Evolutionary conservation across 2,797 vertebrate genomes (phyloP), one percentile per base, ranked within the genome.

Genomic region (Rachycentron canadum): DNA sequence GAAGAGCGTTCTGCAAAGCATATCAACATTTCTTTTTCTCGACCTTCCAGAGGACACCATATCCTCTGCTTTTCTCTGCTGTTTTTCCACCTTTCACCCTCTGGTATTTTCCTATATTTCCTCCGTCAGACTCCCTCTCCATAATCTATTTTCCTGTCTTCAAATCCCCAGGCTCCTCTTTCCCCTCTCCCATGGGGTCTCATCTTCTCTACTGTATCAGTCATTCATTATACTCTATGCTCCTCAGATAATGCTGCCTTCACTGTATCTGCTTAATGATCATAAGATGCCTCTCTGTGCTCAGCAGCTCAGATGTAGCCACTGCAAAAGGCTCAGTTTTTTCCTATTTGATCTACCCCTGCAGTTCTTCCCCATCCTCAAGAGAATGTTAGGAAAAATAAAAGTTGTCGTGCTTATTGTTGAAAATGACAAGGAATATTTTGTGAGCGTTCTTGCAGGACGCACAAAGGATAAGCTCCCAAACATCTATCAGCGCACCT

Each of bases 131-230:
- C 78, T 81, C 38, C 9, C 41, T 83, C 67, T 58, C 62, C 40
- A 58, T 90, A 81, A 93, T 92, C 83, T 88, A 76, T 91, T 91
- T 90, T 86, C 89, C 89, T 87, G 86, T 87, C 81, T 79, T 72
- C 66, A 76, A 41, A 67, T 89, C 71, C 79, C 66, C 8, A 17
- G 61, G 69, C 76, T 83, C 63, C 32, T 74, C 65, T 59, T 66
- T 23, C 59, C 9, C n/a, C 63, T 74, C 70, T 90, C 89, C 86
- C 91, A 57, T 56, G 84, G 76, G 89, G 52, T 84, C 87, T 90
- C 81, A 86, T 88, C 86, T 90, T 86, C 84, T 77, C 71, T n/a
- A 8, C 66, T 73, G 30, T 59, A 84, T 79, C 83, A 85, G 57
- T 53, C 74, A 70, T 86, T 88, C 64, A 79, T 86, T 88, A 81